Conservation (phyloP, 1,140 invertebrate species). For the Megathymus violae region DNA sequence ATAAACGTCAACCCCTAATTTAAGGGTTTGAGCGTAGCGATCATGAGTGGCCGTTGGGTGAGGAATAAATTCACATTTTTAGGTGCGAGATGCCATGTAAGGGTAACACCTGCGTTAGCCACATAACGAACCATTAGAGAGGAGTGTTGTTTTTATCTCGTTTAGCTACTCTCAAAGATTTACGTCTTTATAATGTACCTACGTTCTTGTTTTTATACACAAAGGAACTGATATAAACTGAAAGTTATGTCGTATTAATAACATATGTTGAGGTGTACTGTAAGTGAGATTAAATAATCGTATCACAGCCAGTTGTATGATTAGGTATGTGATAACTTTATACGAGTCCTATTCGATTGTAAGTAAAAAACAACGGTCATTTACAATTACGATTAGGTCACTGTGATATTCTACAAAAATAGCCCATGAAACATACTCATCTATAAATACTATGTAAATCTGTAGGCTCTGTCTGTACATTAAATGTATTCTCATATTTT, state of each 20-base stretch:
- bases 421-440: constrained; percentile 5
- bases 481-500: no score
- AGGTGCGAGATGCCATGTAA: constrained; percentile 54
- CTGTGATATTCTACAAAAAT: background rate
- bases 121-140: constrained; percentile 60
- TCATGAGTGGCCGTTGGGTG: constrained; percentile 67
- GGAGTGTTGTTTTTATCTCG: constrained; percentile 51
- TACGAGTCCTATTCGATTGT: background rate
- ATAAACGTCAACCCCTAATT: constrained; percentile 75
- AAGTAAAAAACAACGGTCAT: background rate
- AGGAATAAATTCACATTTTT: constrained; percentile 78
- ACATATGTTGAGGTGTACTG: no score
- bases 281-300: background rate
- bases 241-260: background rate
- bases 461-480: no score
- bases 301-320: background rate
- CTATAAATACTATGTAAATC: no score
- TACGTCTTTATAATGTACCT: constrained; percentile 27
- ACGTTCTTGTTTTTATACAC: constrained; percentile 4
- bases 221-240: constrained; percentile 3
- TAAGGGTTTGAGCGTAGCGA: constrained; percentile 70
- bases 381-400: background rate
- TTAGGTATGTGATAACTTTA: background rate
- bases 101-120: constrained; percentile 61
- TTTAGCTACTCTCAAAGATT: constrained; percentile 33